These are phyloP conservation scores for Clamator glandarius DNA, from an alignment of 2,797 vertebrate species.

Conservation along the genomic window DNA sequence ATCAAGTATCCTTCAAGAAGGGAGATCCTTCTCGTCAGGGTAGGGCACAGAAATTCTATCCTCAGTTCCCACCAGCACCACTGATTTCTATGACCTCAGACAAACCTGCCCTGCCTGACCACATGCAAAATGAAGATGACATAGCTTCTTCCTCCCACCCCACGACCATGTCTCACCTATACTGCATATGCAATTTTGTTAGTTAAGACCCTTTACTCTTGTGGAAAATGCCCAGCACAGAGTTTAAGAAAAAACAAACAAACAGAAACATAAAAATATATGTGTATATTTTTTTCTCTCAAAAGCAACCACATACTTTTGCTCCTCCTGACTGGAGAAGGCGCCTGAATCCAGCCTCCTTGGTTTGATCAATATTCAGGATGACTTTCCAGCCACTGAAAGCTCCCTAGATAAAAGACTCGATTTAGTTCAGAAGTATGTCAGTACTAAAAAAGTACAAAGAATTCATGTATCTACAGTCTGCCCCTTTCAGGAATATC, in stretches of 20 bases:
- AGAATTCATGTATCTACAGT: background rate
- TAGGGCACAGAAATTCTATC: background rate
- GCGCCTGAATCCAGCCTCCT: slow-evolving; percentile 93
- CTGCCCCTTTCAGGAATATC: background rate
- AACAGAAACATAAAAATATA: background rate
- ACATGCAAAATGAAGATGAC: background rate
- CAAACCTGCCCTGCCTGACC: background rate
- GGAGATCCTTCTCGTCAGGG: background rate
- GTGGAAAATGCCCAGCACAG: background rate
- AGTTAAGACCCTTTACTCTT: background rate
- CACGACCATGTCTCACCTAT: background rate
- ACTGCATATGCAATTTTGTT: background rate
- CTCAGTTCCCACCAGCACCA: background rate
- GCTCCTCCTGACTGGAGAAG: slow-evolving; percentile 95
- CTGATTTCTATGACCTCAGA: background rate
- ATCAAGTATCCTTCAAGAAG: background rate
- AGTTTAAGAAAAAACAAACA: background rate
- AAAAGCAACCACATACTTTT: slow-evolving; percentile 77
- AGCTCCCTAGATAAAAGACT: slow-evolving; percentile 83
- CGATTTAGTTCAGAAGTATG: background rate
- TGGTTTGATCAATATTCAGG: slow-evolving; percentile 91
- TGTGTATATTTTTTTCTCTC: background rate
- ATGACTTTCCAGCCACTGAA: slow-evolving; percentile 97
- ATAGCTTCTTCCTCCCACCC: background rate
- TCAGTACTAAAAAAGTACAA: background rate